Conservation (phyloP, 2,113 vertebrate genomes). For the Rallus limicola region DNA sequence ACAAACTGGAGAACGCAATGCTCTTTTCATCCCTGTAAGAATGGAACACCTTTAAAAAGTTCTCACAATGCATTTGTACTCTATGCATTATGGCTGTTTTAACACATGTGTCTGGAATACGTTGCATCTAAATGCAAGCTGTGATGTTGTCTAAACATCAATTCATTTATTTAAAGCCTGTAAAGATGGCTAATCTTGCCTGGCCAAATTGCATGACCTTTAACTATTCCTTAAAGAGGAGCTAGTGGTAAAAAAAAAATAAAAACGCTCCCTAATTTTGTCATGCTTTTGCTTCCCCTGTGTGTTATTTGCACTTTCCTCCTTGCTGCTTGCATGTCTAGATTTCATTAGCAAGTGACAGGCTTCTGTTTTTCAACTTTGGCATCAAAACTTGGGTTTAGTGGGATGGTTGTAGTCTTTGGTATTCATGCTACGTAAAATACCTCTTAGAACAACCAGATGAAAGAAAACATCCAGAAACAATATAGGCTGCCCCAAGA, state of each 20-base stretch:
- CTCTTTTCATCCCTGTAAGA: background rate
- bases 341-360: background rate
- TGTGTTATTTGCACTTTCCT: background rate
- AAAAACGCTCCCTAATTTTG: background rate
- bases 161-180: background rate
- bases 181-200: slow-evolving; percentile 24
- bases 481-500: background rate
- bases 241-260: background rate
- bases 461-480: background rate
- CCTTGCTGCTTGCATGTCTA: background rate
- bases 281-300: background rate
- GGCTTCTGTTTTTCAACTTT: background rate
- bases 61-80: background rate
- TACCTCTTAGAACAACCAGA: background rate
- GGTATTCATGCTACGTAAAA: background rate
- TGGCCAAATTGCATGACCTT: slow-evolving; percentile 26
- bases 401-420: background rate
- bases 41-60: background rate
- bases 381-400: background rate
- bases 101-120: background rate
- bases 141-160: background rate
- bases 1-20: background rate
- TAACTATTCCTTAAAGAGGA: background rate
- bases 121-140: background rate
- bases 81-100: background rate